Evolutionary conservation across 1,140 invertebrate species (phyloP).

Genomic region (Papilio glaucus): DNA sequence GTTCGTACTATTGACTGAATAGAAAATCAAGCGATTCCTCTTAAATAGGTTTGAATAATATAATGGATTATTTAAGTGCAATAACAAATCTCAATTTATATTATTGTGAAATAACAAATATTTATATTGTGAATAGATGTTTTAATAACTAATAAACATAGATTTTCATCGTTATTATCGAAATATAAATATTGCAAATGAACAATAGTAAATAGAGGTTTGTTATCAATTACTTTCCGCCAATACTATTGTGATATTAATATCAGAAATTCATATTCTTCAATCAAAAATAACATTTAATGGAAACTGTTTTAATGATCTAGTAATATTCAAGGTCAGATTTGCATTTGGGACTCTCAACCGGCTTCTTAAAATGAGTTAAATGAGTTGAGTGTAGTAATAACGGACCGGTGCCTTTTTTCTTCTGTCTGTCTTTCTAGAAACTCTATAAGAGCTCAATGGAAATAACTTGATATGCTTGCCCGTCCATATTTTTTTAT

Average conservation of each 20-base stretch:
- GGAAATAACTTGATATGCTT: too few relatives aligned
- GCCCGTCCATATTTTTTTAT: not conserved
- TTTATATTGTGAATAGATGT: not conserved
- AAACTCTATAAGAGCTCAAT: too few relatives aligned
- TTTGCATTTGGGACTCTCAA: not conserved
- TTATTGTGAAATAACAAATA: not conserved
- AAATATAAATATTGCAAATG: not conserved
- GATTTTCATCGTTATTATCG: not conserved
- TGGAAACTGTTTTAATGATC: not conserved
- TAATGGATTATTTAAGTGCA: not conserved
- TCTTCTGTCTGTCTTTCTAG: too few relatives aligned
- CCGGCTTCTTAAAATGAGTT: too few relatives aligned
- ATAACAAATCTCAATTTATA: constrained; percentile 8
- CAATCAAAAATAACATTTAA: too few relatives aligned
- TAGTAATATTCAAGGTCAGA: not conserved
- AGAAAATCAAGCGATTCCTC: not conserved
- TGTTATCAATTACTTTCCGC: too few relatives aligned
- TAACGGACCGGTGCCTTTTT: too few relatives aligned
- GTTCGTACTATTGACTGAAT: constrained; percentile 11
- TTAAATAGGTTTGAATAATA: not conserved
- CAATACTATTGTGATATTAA: too few relatives aligned
- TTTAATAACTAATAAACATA: constrained; percentile 1
- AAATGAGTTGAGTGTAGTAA: too few relatives aligned
- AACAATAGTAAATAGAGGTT: not conserved
- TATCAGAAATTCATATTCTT: too few relatives aligned